Conservation (phyloP, 1,140 invertebrate species). For the Caenorhabditis latens region DNA sequence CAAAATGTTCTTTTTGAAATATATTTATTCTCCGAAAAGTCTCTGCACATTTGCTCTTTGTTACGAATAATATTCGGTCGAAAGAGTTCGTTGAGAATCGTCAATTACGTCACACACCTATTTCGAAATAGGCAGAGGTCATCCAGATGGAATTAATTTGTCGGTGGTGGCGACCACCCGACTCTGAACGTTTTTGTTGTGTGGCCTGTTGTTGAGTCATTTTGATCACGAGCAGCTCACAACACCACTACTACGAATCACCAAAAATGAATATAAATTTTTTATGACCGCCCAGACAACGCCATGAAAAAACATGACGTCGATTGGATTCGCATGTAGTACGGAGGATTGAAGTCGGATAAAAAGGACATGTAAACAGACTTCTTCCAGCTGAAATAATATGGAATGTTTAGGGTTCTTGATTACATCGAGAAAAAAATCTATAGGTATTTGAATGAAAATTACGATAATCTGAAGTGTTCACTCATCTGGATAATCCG, state of each 20-base stretch:
- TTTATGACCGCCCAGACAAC: conserved; percentile 27
- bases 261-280: conserved; percentile 32
- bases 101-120: neutral
- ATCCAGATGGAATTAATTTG: conserved; percentile 9
- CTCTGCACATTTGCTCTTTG: neutral
- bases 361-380: neutral
- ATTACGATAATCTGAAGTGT: too few relatives aligned
- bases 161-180: neutral
- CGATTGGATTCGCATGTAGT: neutral
- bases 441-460: too few relatives aligned
- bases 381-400: neutral
- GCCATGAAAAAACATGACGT: conserved; percentile 18
- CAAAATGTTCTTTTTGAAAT: neutral
- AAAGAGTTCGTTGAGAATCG: conserved; percentile 7
- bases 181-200: neutral
- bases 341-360: neutral
- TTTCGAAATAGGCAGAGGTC: neutral
- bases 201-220: conserved; percentile 26
- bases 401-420: neutral
- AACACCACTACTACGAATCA: neutral
- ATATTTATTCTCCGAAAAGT: neutral
- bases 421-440: too few relatives aligned
- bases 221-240: conserved; percentile 23
- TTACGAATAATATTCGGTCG: conserved; percentile 1
- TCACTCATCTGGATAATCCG: too few relatives aligned